phyloP scores from a whole-genome alignment of 2,888 invertebrate species.

The Himalopsyche kuldschensis region DNA sequence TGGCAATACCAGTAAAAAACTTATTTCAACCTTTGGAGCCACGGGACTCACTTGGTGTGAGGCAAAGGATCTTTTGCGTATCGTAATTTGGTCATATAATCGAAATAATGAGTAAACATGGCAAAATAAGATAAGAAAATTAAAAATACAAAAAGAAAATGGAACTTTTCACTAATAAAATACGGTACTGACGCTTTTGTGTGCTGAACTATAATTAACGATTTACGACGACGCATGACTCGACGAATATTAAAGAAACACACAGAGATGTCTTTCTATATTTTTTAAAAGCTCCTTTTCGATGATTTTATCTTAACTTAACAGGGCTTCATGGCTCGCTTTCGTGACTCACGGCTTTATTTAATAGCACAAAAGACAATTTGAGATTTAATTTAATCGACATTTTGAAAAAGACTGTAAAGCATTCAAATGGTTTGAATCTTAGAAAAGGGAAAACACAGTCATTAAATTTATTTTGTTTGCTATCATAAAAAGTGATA shows the following conservation, averaged over 20 bases:
- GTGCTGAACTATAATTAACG: background rate
- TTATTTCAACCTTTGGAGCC: too few species aligned
- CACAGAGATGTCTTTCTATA: background rate
- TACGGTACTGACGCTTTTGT: background rate
- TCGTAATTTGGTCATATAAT: too few species aligned
- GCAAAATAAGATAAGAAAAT: too few species aligned
- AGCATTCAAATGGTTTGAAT: background rate
- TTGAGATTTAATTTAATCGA: background rate
- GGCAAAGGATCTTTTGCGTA: too few species aligned
- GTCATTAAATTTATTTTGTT: background rate
- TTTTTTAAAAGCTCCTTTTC: constrained; percentile 3
- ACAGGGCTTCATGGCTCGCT: background rate
- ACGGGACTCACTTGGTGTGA: too few species aligned
- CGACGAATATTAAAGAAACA: constrained; percentile 1
- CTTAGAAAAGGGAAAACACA: background rate
- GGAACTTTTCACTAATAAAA: too few species aligned
- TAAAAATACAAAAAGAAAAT: too few species aligned
- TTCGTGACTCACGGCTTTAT: background rate
- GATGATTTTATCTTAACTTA: constrained; percentile 8
- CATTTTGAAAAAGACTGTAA: background rate
- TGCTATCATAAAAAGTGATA: background rate
- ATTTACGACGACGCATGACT: background rate
- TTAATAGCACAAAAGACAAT: background rate
- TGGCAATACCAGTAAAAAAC: too few species aligned
- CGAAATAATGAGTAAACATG: too few species aligned